These are phyloP conservation scores for Dryocosmus kuriphilus DNA, from an alignment of 2,888 invertebrate genomes.

Conservation along the genomic window DNA sequence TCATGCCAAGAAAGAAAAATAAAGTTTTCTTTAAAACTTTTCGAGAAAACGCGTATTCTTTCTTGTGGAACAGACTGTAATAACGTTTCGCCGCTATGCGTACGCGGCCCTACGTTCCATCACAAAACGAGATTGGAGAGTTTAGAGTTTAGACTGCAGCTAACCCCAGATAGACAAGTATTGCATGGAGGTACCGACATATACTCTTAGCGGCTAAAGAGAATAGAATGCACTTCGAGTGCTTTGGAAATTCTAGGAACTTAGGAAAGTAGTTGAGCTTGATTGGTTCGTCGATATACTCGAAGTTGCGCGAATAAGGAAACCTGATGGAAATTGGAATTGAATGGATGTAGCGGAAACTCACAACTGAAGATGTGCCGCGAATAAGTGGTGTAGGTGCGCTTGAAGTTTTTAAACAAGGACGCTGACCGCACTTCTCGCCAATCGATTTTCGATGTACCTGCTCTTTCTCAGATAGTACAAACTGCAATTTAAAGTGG, in stretches of 20 bases:
- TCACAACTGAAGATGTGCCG: neutral
- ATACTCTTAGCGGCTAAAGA: no score
- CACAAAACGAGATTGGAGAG: no score
- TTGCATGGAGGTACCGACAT: no score
- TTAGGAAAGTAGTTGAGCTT: neutral
- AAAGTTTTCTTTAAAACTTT: no score
- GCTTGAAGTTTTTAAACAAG: neutral
- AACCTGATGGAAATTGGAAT: slow-evolving; percentile 1
- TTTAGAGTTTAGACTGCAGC: no score
- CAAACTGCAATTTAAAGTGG: neutral
- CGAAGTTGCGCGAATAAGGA: neutral
- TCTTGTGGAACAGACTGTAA: no score
- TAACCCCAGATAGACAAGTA: no score
- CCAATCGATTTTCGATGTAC: neutral
- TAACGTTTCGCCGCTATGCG: no score
- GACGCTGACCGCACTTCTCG: neutral
- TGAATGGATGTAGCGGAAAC: neutral
- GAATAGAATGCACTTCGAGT: neutral
- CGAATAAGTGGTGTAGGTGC: neutral
- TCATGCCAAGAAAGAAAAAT: no score
- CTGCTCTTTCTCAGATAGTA: neutral
- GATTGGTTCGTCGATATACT: neutral
- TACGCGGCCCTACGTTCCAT: no score
- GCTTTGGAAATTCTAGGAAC: neutral
- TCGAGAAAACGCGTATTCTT: no score